Percentiles rank a stretch among this genome's conserved stretches.
These are phyloP conservation scores for Uropetala carovei DNA, from an alignment of 2,888 invertebrate genomes.

Conservation along the genomic window DNA sequence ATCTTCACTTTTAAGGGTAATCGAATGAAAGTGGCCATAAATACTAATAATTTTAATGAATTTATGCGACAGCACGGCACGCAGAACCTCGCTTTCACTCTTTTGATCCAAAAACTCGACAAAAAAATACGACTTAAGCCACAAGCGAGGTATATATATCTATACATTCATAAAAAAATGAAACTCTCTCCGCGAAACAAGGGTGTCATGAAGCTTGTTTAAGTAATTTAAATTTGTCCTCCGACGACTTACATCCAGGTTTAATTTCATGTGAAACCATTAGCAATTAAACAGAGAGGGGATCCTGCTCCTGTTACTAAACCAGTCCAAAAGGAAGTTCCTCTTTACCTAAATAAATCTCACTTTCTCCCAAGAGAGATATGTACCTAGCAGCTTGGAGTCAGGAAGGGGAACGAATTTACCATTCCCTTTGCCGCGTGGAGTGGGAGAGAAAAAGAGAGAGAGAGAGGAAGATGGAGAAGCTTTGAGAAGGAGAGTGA, in stretches of 20 bases:
- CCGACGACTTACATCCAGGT: neutral
- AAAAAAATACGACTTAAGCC: neutral
- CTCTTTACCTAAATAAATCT: constrained; percentile 56
- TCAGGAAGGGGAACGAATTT: constrained; percentile 15
- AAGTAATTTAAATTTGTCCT: neutral
- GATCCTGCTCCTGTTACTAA: constrained; percentile 3
- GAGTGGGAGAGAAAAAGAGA: neutral
- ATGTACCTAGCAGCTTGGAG: constrained; percentile 33
- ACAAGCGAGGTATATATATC: neutral
- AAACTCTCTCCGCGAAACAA: neutral
- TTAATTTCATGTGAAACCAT: constrained; percentile 47
- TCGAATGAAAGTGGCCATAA: constrained; percentile 11
- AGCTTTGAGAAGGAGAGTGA: neutral
- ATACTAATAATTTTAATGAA: neutral
- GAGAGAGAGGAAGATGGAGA: neutral
- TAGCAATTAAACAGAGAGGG: constrained; percentile 53
- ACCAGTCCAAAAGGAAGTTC: constrained; percentile 36
- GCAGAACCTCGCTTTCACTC: neutral
- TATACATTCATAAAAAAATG: neutral
- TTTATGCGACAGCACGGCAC: neutral
- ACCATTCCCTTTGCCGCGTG: constrained; percentile 52
- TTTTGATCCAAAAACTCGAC: neutral
- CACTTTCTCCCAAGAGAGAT: constrained; percentile 58
- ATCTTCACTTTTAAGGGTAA: neutral
- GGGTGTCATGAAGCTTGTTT: neutral